phyloP scores from a whole-genome alignment of 1,140 invertebrate genomes.

The Agraylea sexmaculata region DNA sequence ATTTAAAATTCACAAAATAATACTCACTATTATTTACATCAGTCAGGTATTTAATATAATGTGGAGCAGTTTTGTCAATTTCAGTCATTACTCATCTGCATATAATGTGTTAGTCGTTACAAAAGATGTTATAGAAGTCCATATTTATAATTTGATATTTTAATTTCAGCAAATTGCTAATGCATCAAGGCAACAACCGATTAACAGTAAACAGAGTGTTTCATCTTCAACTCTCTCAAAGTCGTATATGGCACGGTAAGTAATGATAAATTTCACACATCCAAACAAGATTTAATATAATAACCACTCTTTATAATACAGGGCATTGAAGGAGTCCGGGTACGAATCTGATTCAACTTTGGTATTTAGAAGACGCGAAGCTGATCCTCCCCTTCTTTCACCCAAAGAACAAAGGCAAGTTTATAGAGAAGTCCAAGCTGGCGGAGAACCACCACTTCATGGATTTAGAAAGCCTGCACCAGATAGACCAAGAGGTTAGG shows the following conservation, averaged over 20 bases:
- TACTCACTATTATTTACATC: too few species aligned
- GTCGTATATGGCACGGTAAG: conserved; percentile 63
- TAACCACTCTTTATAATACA: conserved; percentile 28
- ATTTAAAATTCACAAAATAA: not conserved
- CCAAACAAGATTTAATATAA: conserved; percentile 4
- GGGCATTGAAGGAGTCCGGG: conserved; percentile 75
- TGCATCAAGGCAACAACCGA: conserved; percentile 34
- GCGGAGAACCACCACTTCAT: conserved; percentile 82
- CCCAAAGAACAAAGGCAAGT: conserved; percentile 67
- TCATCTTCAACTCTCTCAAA: conserved; percentile 41
- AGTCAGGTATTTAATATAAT: too few species aligned
- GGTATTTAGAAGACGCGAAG: conserved; percentile 62
- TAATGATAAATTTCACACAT: conserved; percentile 20
- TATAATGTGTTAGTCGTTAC: too few species aligned
- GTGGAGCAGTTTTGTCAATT: too few species aligned
- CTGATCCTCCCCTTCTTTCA: conserved; percentile 55
- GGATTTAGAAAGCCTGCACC: conserved; percentile 80
- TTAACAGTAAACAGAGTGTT: conserved; percentile 37
- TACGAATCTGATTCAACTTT: conserved; percentile 85
- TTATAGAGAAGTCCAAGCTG: conserved; percentile 77
- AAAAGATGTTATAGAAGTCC: too few species aligned
- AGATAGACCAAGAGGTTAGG: conserved; percentile 75
- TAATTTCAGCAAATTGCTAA: conserved; percentile 47
- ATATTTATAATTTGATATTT: conserved; percentile 18
- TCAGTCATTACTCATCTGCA: too few species aligned